Base-by-base conservation (phyloP, 1,140 invertebrate species). In the Aphelinus atriplicis region DNA sequence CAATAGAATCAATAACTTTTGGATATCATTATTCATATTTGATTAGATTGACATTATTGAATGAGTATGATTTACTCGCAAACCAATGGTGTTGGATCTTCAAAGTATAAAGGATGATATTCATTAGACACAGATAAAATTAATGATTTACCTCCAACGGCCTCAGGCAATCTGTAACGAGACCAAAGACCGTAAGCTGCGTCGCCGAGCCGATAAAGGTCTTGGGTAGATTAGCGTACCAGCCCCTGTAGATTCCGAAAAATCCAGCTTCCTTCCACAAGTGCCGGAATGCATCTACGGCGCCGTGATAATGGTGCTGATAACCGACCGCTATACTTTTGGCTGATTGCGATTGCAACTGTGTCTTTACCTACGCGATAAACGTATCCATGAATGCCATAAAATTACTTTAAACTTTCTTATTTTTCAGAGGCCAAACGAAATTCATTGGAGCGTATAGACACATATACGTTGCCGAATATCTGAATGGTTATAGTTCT, bases 151-250 rank as follows among this genome's bases (percentile, higher is more conserved):
- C 89, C 64, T 90, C 81, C 69, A 89, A 84, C 7, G 90, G 86
- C 47, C 88, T 88, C 9, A 94, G 80, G 85, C 89, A 91, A 60
- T 93, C 90, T 79, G 92, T 92, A 2, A 89, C 88, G 71, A 91
- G 87, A 26, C 90, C 90, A 86, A 97, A 97, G 2, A 94, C 93
- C 1, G 95, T 92, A 68, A 98, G 90, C 83, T 98, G 97, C 0
- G 94, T 92, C 0, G 94, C 91, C 4, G 95, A 97, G 4, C 95
- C 96, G 0, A 96, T 90, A 26, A 94, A 93, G 5, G 96, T 90
- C 68, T 95, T 90, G 0, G 94, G 93, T 75, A 96, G 88, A 46
- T 93, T 91, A 0, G 93, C 92, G n/a, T 90, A 84, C 61, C 93
- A 93, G 1, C 95, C 95, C 51, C 94, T 89, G 89, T 94, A 97